A percentile compares a stretch with the other conserved stretches of the same genome.
phyloP scores from a whole-genome alignment of 2,888 invertebrate genomes.

The Pheosia gnoma region DNA sequence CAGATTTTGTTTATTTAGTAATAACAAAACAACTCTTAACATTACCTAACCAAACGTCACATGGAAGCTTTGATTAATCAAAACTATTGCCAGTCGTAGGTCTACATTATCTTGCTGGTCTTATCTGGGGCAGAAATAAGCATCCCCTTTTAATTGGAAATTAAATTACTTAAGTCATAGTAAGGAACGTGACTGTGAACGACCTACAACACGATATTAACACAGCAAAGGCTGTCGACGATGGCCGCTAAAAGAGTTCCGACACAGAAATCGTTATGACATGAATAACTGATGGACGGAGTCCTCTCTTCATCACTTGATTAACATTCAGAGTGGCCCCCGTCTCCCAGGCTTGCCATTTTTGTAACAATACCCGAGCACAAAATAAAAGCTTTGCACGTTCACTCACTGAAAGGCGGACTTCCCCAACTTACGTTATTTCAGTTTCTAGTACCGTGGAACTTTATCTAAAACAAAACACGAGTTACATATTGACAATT shows the following conservation, averaged over 20 bases:
- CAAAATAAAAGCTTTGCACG: constrained; percentile 81
- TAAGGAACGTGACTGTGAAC: constrained; percentile 21
- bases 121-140: too few relatives aligned
- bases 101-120: too few relatives aligned
- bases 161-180: constrained; percentile 12
- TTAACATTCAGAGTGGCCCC: constrained; percentile 75
- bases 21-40: too few relatives aligned
- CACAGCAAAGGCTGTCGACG: constrained; percentile 26
- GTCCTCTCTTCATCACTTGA: constrained; percentile 66
- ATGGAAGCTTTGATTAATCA: too few relatives aligned
- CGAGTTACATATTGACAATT: constrained; percentile 30
- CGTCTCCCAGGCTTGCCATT: constrained; percentile 68
- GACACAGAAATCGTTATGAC: constrained; percentile 66
- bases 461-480: constrained; percentile 56
- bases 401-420: constrained; percentile 71
- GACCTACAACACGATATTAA: constrained; percentile 21
- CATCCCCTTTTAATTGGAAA: constrained; percentile 25
- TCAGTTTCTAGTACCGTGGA: constrained; percentile 57
- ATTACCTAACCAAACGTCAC: too few relatives aligned
- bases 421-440: constrained; percentile 66
- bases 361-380: constrained; percentile 74
- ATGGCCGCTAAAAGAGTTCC: constrained; percentile 60
- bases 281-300: constrained; percentile 76
- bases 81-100: too few relatives aligned
- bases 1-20: too few relatives aligned